Conservation (phyloP, 92 coral and sea anemone genomes). For the Parazoanthus atlanticus region DNA sequence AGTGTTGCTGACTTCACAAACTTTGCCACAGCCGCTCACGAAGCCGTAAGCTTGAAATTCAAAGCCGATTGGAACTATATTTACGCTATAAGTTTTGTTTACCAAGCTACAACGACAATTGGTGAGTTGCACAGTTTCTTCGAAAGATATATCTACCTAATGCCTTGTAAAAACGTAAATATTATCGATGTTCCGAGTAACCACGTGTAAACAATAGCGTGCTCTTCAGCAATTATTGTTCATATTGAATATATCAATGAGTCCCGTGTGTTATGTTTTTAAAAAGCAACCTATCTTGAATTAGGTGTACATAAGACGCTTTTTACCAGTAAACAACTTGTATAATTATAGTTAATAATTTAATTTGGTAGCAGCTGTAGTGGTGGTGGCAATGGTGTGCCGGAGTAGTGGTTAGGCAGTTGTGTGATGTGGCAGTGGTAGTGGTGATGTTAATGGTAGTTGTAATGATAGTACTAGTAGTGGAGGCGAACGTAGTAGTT, state of each 20-base stretch:
- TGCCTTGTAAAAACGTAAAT: neutral
- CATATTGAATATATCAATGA: too few relatives aligned
- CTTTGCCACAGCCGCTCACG: constrained; percentile 17
- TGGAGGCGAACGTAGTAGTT: neutral
- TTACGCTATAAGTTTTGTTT: constrained; percentile 24
- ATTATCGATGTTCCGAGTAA: too few relatives aligned
- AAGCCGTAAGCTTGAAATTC: neutral
- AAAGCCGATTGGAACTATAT: constrained; percentile 38
- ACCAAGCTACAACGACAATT: constrained; percentile 40
- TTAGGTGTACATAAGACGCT: too few relatives aligned
- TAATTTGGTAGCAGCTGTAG: neutral
- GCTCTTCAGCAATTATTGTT: too few relatives aligned
- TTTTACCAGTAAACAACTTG: too few relatives aligned
- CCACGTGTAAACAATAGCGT: too few relatives aligned
- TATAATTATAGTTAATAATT: too few relatives aligned
- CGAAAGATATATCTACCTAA: neutral
- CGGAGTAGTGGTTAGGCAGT: neutral
- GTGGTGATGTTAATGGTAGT: too few relatives aligned
- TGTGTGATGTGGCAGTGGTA: neutral
- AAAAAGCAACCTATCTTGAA: too few relatives aligned
- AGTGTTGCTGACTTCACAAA: neutral
- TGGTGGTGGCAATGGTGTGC: neutral
- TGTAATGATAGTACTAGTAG: neutral
- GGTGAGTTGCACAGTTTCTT: constrained; percentile 13
- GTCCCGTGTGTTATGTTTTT: too few relatives aligned